Percentiles rank a stretch among this genome's conserved stretches.
These are phyloP conservation scores for Creontiades dilutus DNA, from an alignment of 2,888 invertebrate species.

Conservation along the genomic window DNA sequence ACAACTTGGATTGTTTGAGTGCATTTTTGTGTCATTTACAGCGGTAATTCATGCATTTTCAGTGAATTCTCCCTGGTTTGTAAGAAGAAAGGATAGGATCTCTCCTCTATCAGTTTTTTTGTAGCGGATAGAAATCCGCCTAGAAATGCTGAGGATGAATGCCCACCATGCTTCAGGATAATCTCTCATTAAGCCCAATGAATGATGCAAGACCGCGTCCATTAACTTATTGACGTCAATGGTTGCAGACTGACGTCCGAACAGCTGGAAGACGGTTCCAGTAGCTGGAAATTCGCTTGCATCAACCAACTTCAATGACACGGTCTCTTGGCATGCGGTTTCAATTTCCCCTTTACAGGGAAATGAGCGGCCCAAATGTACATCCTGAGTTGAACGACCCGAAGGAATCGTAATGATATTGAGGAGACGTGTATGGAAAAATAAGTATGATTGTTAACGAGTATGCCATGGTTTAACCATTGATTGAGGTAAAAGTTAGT, in stretches of 20 bases:
- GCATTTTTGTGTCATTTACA: no score
- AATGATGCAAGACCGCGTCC: not conserved
- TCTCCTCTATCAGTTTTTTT: no score
- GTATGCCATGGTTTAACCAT: no score
- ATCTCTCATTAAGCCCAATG: not conserved
- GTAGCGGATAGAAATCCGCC: no score
- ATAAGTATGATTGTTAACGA: no score
- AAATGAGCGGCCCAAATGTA: not conserved
- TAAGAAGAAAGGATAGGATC: no score
- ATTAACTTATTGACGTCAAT: conserved; percentile 38
- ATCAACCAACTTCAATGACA: not conserved
- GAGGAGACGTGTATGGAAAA: no score
- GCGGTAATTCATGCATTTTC: no score
- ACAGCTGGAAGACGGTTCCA: conserved; percentile 4
- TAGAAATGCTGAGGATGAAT: not conserved
- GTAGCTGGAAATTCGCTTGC: conserved; percentile 5
- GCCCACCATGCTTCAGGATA: not conserved
- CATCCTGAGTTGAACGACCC: not conserved
- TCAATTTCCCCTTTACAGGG: not conserved
- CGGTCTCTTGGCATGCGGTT: not conserved
- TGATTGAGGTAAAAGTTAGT: no score
- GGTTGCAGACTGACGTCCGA: not conserved
- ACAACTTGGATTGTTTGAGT: no score
- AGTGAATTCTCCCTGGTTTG: no score
- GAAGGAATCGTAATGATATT: no score